Percentiles rank a stretch among this genome's conserved stretches.
Conservation (phyloP, 1,140 invertebrate species). For the Temnothorax nylanderi region DNA sequence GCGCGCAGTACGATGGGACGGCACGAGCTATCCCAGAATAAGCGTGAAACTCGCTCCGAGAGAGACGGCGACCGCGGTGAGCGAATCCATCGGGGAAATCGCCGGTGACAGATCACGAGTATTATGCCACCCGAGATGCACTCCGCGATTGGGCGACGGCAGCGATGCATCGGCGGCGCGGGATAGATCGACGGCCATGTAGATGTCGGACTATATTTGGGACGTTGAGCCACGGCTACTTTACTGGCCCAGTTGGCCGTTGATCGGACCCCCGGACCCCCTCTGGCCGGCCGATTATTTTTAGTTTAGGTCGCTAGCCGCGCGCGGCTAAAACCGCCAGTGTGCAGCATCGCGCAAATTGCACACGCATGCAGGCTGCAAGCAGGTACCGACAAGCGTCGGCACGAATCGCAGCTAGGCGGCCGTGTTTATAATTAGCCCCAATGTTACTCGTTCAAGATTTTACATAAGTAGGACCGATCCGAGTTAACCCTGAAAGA, state of each 20-base stretch:
- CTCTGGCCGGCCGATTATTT: constrained; percentile 67
- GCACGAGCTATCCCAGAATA: constrained; percentile 40
- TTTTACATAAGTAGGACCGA: constrained; percentile 75
- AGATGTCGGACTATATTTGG: constrained; percentile 80
- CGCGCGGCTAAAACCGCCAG: constrained; percentile 37
- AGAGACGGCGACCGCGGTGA: neutral
- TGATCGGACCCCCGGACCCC: constrained; percentile 67
- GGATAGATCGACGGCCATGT: constrained; percentile 63
- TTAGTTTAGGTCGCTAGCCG: constrained; percentile 72
- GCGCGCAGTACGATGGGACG: neutral
- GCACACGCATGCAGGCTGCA: constrained; percentile 25
- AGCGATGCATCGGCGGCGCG: constrained; percentile 53
- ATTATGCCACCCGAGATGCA: constrained; percentile 48
- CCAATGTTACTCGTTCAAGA: constrained; percentile 72
- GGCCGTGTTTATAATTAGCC: constrained; percentile 70
- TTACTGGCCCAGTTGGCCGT: constrained; percentile 80
- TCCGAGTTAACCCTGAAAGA: constrained; percentile 69
- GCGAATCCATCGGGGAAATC: constrained; percentile 53
- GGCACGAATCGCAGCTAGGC: constrained; percentile 41
- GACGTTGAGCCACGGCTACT: constrained; percentile 78
- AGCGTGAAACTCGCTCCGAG: constrained; percentile 4
- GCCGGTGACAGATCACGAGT: constrained; percentile 63
- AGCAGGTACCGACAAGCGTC: constrained; percentile 42
- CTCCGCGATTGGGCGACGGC: neutral
- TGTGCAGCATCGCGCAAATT: constrained; percentile 65